phyloP scores from a whole-genome alignment of 2,797 vertebrate species.

The Cryptoblepharus egeriae region DNA sequence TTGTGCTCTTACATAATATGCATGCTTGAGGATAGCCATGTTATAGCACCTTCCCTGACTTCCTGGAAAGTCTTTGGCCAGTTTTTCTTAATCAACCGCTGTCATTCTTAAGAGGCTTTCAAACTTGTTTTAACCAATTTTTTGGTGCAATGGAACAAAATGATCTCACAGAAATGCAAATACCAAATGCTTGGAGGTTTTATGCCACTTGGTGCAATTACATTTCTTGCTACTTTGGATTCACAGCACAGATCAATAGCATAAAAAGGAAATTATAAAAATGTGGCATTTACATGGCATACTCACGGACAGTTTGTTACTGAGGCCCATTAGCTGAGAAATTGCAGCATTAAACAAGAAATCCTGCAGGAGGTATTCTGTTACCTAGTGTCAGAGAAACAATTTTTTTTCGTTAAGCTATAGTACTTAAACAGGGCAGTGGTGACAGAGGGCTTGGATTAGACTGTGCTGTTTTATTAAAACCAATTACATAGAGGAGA shows the following conservation, averaged over 20 bases:
- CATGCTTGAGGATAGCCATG: too few relatives aligned
- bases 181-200: not conserved
- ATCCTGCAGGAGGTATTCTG: constrained; percentile 87
- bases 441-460: too few relatives aligned
- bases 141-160: constrained; percentile 3
- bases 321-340: constrained; percentile 92
- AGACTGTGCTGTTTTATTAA: too few relatives aligned
- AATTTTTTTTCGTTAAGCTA: constrained; percentile 1
- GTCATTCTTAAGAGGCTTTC: not conserved
- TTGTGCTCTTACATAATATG: too few relatives aligned
- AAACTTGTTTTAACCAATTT: not conserved
- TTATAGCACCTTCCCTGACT: too few relatives aligned
- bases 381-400: constrained; percentile 82
- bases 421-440: too few relatives aligned
- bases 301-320: constrained; percentile 87
- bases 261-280: not conserved
- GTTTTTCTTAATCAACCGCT: not conserved
- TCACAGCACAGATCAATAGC: not conserved
- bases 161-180: not conserved
- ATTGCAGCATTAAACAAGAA: constrained; percentile 91
- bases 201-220: not conserved
- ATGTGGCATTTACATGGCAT: not conserved
- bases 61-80: too few relatives aligned
- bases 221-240: constrained; percentile 18
- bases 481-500: too few relatives aligned